Evolutionary conservation across 2,113 vertebrate species (phyloP), one percentile per base, ranked within the genome.

Genomic region (Sylvilagus bachmani): DNA sequence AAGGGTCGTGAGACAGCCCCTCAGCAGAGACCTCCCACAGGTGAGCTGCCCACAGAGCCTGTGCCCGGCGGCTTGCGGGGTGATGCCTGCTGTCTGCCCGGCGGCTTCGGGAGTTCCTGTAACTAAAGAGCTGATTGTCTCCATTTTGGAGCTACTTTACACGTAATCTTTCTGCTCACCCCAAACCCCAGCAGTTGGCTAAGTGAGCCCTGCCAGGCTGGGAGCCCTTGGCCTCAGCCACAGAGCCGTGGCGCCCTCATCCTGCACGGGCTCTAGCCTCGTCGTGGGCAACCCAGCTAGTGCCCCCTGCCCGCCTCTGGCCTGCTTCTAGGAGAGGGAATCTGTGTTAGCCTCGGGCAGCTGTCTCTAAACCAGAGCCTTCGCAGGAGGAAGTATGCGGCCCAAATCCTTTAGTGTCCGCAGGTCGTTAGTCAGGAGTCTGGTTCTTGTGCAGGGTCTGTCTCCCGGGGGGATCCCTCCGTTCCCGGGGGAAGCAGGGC

Each of bases 381-480:
- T 89, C 67, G 89, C 11, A 86, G 89, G 84, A 92, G 91, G 44
- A n/a, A 51, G 84, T 92, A 82, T 14, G 94, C 91, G 97, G 96
- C 96, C 98, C 96, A 98, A 98, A 98, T 90, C 98, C 98, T 98
- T 98, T 92, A 98, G 89, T 91, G 89, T 95, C 94, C 96, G 97
- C 90, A 31, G 91, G 74, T 96, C 98, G 91, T 98, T 84, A 24
- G 95, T 97, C 95, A 97, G 86, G 82, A 97, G 89, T 92, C 70
- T 22, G 89, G 74, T 97, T 96, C 86, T 96, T 97, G 97, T 96
- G 90, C 96, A 95, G 96, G 79, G 94, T 92, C 96, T 44, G 36
- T 93, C 86, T 83, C 5, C 6, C 44, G 5, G 44, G 69, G 73
- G 33, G 66, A 70, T 22, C 27, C 16, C 87, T 95, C 98, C 98